phyloP scores from a whole-genome alignment of 1,140 invertebrate species.

The Harpegnathos saltator region DNA sequence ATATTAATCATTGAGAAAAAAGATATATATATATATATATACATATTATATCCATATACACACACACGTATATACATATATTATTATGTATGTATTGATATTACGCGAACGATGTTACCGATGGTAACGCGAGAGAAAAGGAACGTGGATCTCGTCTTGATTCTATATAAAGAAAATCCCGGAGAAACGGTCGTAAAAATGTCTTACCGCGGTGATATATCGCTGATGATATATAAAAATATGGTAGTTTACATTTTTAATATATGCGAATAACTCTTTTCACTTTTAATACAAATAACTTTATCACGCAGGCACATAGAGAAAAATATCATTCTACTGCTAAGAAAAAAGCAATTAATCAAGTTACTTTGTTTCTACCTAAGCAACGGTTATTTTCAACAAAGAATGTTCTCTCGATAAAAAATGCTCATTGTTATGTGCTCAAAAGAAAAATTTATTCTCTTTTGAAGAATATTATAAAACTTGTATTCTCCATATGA shows the following conservation, averaged over 20 bases:
- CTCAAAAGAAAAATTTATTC: no score
- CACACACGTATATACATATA: slow-evolving; percentile 31
- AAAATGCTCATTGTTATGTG: no score
- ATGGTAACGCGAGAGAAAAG: slow-evolving; percentile 28
- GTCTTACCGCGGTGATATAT: slow-evolving; percentile 2
- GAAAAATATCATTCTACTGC: no score
- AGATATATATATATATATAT: slow-evolving; percentile 55
- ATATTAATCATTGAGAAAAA: slow-evolving; percentile 63
- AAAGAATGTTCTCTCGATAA: no score
- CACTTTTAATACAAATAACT: no score
- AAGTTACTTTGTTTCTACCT: no score
- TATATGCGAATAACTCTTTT: neutral
- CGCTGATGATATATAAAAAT: neutral
- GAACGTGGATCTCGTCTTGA: slow-evolving; percentile 17
- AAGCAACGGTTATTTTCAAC: no score
- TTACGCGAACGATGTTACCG: slow-evolving; percentile 16
- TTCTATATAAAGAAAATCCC: slow-evolving; percentile 3
- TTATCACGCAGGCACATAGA: no score
- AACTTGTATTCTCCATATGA: no score
- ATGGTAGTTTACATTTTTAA: neutral
- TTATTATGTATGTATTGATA: slow-evolving; percentile 31
- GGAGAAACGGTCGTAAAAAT: neutral
- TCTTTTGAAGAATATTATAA: no score
- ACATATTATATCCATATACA: slow-evolving; percentile 63
- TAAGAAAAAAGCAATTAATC: no score